These are phyloP conservation scores for Criorhina ranunculi DNA, from an alignment of 2,888 invertebrate species.

Conservation along the genomic window DNA sequence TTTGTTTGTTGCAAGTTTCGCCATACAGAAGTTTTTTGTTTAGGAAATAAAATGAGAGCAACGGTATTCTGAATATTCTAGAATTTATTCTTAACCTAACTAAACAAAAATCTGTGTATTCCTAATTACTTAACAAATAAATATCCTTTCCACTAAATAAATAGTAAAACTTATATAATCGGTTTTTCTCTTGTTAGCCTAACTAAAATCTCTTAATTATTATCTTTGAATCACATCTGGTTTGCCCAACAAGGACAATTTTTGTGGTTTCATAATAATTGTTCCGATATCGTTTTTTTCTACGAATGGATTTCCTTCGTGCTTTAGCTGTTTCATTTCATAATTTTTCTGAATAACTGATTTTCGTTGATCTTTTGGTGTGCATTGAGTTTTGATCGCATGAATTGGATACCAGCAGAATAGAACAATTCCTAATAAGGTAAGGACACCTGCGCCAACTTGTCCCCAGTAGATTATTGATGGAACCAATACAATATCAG, in stretches of 20 bases:
- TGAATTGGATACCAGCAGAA: constrained; percentile 82
- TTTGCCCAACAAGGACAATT: constrained; percentile 48
- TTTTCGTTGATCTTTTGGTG: constrained; percentile 63
- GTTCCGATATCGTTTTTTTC: constrained; percentile 37
- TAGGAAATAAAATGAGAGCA: constrained; percentile 9
- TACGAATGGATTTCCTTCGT: constrained; percentile 54
- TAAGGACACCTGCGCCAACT: constrained; percentile 85
- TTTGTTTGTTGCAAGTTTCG: constrained; percentile 79
- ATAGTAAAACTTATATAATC: constrained; percentile 28
- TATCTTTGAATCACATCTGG: constrained; percentile 41
- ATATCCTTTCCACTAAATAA: constrained; percentile 55
- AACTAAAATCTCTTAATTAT: constrained; percentile 41
- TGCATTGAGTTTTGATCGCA: constrained; percentile 40
- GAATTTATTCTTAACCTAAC: constrained; percentile 38
- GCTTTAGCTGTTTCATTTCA: constrained; percentile 39
- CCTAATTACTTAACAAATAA: constrained; percentile 32
- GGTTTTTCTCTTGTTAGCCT: constrained; percentile 2
- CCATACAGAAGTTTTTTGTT: constrained; percentile 74
- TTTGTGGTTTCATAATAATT: constrained; percentile 53
- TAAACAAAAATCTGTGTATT: not conserved
- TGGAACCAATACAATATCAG: constrained; percentile 86
- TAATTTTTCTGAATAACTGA: not conserved
- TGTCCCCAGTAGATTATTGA: constrained; percentile 86
- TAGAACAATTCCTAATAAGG: constrained; percentile 84
- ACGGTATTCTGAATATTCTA: not conserved